Percentiles rank a stretch among this genome's conserved stretches.
Conservation (phyloP, 2,797 vertebrate species). For the Crenichthys baileyi region DNA sequence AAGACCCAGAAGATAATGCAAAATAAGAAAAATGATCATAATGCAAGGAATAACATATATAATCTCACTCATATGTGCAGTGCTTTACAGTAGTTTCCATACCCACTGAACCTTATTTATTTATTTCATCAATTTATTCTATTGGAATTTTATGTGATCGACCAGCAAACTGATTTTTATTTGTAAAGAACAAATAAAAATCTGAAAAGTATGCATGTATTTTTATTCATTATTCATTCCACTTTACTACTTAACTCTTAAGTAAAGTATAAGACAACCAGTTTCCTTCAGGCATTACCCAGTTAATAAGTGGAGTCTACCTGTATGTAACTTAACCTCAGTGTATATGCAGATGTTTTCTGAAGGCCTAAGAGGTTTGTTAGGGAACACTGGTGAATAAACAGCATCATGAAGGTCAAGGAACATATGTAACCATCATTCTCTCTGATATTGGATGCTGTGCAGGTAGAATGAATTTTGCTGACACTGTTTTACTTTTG, state of each 20-base stretch:
- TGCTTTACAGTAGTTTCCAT: not conserved
- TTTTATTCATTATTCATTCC: not conserved
- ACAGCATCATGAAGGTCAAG: not conserved
- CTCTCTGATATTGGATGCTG: too few species aligned
- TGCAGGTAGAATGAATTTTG: too few species aligned
- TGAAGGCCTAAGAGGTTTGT: not conserved
- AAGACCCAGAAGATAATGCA: not conserved
- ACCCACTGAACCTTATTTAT: not conserved
- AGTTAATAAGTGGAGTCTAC: not conserved
- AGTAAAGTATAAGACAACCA: not conserved
- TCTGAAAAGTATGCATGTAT: not conserved
- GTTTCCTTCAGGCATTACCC: not conserved
- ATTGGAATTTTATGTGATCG: not conserved
- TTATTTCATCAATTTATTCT: not conserved
- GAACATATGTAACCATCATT: too few species aligned
- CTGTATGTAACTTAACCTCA: not conserved
- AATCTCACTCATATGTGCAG: not conserved
- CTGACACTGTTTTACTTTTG: too few species aligned
- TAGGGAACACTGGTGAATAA: not conserved
- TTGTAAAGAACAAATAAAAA: too few species aligned
- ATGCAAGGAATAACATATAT: not conserved
- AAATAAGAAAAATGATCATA: not conserved
- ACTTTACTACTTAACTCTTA: not conserved
- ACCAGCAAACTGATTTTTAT: not conserved
- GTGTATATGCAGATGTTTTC: not conserved